phyloP scores from a whole-genome alignment of 2,888 invertebrate genomes.

The Gastrophysa polygoni region DNA sequence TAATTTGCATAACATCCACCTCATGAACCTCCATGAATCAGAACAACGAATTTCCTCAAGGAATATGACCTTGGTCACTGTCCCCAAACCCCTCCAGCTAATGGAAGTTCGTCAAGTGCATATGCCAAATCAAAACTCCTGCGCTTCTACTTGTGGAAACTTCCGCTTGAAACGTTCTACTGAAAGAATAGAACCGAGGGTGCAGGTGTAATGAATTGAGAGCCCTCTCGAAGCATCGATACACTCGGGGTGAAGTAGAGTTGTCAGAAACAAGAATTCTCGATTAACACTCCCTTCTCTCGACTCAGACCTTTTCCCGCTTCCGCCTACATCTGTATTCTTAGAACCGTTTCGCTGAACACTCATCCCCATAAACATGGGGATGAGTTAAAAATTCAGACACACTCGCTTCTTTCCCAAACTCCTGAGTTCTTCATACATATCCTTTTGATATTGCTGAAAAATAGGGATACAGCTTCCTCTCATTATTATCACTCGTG shows the following conservation, averaged over 20 bases:
- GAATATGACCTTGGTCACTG: background rate
- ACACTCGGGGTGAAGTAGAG: conserved; percentile 49
- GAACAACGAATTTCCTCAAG: too few relatives aligned
- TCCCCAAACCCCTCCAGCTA: background rate
- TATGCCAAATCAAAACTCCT: too few relatives aligned
- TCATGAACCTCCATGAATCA: too few relatives aligned
- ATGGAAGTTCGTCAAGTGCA: background rate
- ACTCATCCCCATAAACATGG: conserved; percentile 43
- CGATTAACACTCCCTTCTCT: conserved; percentile 49
- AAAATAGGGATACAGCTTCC: too few relatives aligned
- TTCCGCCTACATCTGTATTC: conserved; percentile 46
- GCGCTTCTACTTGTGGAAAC: too few relatives aligned
- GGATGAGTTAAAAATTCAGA: conserved; percentile 44
- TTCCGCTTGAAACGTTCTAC: background rate
- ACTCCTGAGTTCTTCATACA: conserved; percentile 36
- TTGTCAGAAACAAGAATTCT: conserved; percentile 55
- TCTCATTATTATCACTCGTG: too few relatives aligned
- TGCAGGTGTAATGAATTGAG: conserved; percentile 49
- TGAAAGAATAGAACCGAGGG: conserved; percentile 7
- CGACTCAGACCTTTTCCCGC: conserved; percentile 25
- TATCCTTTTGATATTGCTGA: conserved; percentile 30
- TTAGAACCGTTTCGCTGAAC: conserved; percentile 37
- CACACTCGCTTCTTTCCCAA: conserved; percentile 45
- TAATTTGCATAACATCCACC: too few relatives aligned
- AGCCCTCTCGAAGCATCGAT: conserved; percentile 50